phyloP scores from a whole-genome alignment of 2,888 invertebrate species.

The Phengaris arion region DNA sequence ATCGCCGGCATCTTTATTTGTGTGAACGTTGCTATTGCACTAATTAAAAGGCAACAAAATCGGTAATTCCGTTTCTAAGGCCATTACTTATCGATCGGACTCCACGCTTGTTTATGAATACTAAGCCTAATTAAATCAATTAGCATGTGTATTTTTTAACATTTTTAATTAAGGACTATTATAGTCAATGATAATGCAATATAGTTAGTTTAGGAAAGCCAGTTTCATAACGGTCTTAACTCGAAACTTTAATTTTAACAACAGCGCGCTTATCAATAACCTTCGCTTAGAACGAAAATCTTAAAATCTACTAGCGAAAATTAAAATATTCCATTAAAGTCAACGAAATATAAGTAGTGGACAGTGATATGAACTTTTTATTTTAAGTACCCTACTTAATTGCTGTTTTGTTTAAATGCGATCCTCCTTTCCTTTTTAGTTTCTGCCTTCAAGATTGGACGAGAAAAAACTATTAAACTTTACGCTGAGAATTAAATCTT shows the following conservation, averaged over 20 bases:
- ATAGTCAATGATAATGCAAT: neutral
- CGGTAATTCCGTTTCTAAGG: constrained; percentile 9
- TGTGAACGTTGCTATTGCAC: neutral
- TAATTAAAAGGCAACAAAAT: constrained; percentile 3
- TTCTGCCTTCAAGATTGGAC: too few relatives aligned
- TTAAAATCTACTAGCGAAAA: too few relatives aligned
- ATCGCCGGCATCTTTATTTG: constrained; percentile 3
- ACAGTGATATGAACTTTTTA: too few relatives aligned
- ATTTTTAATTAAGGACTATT: constrained; percentile 27
- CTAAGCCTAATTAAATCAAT: constrained; percentile 6
- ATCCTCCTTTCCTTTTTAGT: too few relatives aligned
- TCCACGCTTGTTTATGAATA: constrained; percentile 9
- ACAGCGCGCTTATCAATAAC: too few relatives aligned
- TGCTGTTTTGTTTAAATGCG: too few relatives aligned
- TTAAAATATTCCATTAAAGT: too few relatives aligned
- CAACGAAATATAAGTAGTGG: too few relatives aligned
- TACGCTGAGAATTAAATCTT: neutral
- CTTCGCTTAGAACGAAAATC: too few relatives aligned
- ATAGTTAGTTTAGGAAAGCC: neutral
- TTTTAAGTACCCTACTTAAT: too few relatives aligned
- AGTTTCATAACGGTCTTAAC: neutral
- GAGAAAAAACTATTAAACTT: neutral
- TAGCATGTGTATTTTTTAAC: constrained; percentile 1
- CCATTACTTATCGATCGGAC: neutral
- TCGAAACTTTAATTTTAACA: neutral